phyloP scores from a whole-genome alignment of 2,888 invertebrate species.

The Osmoderma eremita region DNA sequence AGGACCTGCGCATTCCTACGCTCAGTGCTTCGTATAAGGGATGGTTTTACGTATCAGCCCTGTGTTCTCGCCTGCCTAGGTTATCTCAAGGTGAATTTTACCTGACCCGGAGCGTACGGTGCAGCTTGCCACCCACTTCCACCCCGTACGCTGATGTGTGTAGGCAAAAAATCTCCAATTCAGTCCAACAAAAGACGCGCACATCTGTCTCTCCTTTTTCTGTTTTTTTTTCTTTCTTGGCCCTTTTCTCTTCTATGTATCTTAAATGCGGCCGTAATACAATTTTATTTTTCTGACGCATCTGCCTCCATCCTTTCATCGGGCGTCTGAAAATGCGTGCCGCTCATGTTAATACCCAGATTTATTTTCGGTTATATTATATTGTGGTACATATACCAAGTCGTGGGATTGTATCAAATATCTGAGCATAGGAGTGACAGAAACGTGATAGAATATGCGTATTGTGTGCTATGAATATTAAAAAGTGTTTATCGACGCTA shows the following conservation, averaged over 20 bases:
- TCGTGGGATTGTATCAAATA: conserved; percentile 32
- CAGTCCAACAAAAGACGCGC: conserved; percentile 35
- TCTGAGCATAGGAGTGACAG: conserved; percentile 6
- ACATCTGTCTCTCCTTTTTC: conserved; percentile 28
- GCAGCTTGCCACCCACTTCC: conserved; percentile 57
- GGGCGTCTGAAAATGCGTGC: conserved; percentile 21
- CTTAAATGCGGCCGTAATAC: conserved; percentile 27
- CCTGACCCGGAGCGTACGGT: conserved; percentile 51
- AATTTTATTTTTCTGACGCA: conserved; percentile 32
- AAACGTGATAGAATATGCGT: conserved; percentile 17
- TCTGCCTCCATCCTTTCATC: conserved; percentile 20
- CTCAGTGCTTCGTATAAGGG: conserved; percentile 29
- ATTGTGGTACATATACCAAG: neutral
- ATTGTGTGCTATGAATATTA: neutral
- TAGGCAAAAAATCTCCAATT: conserved; percentile 31
- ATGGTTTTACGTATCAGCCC: conserved; percentile 36
- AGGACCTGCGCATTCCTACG: conserved; percentile 44
- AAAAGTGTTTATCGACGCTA: neutral
- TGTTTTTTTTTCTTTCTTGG: conserved; percentile 24
- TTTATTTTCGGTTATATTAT: conserved; percentile 22
- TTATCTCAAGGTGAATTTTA: conserved; percentile 50
- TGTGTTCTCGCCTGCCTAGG: conserved; percentile 40
- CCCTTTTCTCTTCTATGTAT: conserved; percentile 20
- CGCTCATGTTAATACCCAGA: conserved; percentile 22
- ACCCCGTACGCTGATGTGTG: conserved; percentile 36